These are phyloP conservation scores for Anoplopoma fimbria DNA, from an alignment of 2,113 vertebrate species.

Conservation along the genomic window DNA sequence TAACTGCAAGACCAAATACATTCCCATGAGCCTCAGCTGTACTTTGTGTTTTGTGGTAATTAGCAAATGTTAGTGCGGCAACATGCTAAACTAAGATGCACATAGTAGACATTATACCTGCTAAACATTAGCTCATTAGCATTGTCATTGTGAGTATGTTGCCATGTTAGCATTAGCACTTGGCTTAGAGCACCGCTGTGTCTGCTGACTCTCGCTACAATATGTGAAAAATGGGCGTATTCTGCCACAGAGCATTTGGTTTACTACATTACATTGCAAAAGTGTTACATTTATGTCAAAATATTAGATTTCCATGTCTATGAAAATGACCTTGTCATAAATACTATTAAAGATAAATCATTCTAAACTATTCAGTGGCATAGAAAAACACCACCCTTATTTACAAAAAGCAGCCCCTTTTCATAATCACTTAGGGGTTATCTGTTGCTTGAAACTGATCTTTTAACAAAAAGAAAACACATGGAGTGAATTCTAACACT, in stretches of 20 bases:
- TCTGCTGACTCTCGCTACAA: background rate
- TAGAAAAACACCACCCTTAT: background rate
- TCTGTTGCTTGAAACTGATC: background rate
- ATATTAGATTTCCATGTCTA: background rate
- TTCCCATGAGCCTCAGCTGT: background rate
- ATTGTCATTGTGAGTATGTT: background rate
- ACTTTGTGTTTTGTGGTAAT: background rate
- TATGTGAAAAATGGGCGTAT: background rate
- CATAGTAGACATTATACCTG: background rate
- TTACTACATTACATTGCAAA: background rate
- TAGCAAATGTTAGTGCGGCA: too few species aligned
- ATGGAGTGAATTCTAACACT: background rate
- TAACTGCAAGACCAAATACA: background rate
- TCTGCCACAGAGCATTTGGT: background rate
- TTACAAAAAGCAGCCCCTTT: background rate
- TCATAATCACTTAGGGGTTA: background rate
- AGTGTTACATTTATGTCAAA: background rate
- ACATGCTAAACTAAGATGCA: too few species aligned
- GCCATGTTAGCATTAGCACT: background rate
- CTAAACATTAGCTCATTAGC: background rate
- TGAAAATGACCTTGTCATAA: background rate
- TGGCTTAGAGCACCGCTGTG: background rate
- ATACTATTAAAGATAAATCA: background rate
- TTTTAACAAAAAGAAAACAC: conserved; percentile 4
- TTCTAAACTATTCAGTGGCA: background rate